A percentile compares a stretch with the other conserved stretches of the same genome.
These are phyloP conservation scores for Caiman crocodilus DNA, from an alignment of 2,797 vertebrate species.

Conservation along the genomic window DNA sequence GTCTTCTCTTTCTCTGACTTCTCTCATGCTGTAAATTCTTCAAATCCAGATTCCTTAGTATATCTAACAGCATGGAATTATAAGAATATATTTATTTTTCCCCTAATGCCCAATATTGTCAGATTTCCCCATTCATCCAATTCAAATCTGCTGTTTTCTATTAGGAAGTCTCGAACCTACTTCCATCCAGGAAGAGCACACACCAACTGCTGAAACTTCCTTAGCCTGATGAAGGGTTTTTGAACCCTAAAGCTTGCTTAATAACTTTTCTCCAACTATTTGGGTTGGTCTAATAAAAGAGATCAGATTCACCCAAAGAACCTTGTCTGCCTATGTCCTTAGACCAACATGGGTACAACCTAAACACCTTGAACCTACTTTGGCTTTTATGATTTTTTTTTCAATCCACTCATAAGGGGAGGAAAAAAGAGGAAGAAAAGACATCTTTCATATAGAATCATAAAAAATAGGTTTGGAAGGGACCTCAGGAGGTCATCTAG, in stretches of 20 bases:
- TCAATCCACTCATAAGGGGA: background rate
- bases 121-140: background rate
- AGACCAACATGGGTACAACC: too few relatives aligned
- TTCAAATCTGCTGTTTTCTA: background rate
- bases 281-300: too few relatives aligned
- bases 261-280: too few relatives aligned
- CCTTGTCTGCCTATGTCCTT: too few relatives aligned
- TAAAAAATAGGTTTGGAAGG: too few relatives aligned
- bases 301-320: too few relatives aligned
- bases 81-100: slow-evolving; percentile 23
- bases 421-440: rapidly evolving
- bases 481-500: too few relatives aligned
- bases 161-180: background rate
- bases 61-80: background rate
- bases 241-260: too few relatives aligned
- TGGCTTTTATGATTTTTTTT: background rate
- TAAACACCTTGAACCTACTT: background rate
- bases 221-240: too few relatives aligned
- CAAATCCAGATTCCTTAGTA: background rate
- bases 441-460: too few relatives aligned
- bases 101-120: background rate
- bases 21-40: background rate
- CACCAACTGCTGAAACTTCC: too few relatives aligned
- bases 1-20: background rate
- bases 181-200: background rate